A percentile compares a stretch with the other conserved stretches of the same genome.
These are phyloP conservation scores for Labeo catla DNA, from an alignment of 2,113 vertebrate genomes.

Conservation along the genomic window DNA sequence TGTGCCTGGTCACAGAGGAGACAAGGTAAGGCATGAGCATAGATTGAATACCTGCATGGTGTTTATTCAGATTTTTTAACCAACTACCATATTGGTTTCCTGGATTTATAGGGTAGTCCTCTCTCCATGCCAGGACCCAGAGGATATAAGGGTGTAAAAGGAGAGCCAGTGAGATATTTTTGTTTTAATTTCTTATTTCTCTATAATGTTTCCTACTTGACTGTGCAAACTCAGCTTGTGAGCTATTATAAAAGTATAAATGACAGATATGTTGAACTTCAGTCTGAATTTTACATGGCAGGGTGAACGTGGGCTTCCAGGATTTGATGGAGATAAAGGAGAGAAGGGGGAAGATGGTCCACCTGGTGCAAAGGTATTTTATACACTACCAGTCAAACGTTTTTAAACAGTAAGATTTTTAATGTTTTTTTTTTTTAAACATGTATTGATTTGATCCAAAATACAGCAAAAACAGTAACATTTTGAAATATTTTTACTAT, in stretches of 20 bases:
- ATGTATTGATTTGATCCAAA: no score
- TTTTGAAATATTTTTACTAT: no score
- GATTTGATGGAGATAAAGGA: constrained; percentile 93
- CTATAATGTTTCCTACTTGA: background rate
- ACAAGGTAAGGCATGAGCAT: constrained; percentile 76
- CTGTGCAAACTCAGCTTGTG: background rate
- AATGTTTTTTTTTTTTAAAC: no score
- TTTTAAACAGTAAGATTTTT: no score
- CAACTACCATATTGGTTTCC: background rate
- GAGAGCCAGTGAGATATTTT: constrained; percentile 75
- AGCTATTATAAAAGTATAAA: background rate
- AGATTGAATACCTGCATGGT: background rate
- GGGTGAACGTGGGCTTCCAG: constrained; percentile 82
- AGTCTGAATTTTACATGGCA: constrained; percentile 57
- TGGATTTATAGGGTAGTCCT: constrained; percentile 77
- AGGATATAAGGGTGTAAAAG: constrained; percentile 87
- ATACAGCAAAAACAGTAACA: no score
- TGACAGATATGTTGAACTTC: background rate
- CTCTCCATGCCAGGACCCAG: constrained; percentile 79
- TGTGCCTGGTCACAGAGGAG: constrained; percentile 80
- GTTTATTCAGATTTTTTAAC: background rate
- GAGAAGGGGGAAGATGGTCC: constrained; percentile 92
- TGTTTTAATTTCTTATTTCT: background rate
- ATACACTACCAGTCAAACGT: background rate
- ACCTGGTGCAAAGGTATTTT: constrained; percentile 81